These are phyloP conservation scores for Manis pentadactyla DNA, from an alignment of 2,797 vertebrate species.

Conservation along the genomic window DNA sequence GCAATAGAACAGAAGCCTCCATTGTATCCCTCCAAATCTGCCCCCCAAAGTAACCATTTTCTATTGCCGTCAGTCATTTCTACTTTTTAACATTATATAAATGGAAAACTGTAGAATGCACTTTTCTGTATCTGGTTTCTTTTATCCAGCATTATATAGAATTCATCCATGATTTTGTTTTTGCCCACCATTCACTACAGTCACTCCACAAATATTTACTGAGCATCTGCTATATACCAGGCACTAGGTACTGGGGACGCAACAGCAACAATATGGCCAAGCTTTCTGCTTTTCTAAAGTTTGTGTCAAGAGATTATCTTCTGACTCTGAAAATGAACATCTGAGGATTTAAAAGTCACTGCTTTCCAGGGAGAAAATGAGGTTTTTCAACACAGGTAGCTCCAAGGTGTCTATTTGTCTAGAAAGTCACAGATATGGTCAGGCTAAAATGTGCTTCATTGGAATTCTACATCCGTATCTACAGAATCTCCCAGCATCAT, in stretches of 20 bases:
- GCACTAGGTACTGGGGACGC: background rate
- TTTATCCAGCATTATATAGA: background rate
- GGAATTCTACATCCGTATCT: background rate
- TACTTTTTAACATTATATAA: background rate
- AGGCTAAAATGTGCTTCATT: background rate
- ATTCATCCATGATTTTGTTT: constrained; percentile 5
- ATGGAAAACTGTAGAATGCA: background rate
- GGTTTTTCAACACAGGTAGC: background rate
- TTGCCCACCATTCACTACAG: background rate
- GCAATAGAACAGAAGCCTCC: background rate
- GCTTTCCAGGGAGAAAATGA: constrained; percentile 16
- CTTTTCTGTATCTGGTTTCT: background rate
- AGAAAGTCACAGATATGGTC: background rate
- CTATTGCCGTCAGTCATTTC: background rate
- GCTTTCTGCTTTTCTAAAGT: background rate
- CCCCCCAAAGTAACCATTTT: background rate
- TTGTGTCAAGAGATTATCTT: background rate
- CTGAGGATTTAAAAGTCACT: background rate
- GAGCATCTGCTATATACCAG: background rate
- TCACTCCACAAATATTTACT: constrained; percentile 26
- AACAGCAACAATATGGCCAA: background rate
- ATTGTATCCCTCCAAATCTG: background rate
- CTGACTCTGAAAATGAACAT: background rate
- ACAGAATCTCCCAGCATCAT: background rate
- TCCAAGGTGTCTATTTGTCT: background rate